phyloP scores from a whole-genome alignment of 2,797 vertebrate genomes.

The Acanthurus leucopareius region DNA sequence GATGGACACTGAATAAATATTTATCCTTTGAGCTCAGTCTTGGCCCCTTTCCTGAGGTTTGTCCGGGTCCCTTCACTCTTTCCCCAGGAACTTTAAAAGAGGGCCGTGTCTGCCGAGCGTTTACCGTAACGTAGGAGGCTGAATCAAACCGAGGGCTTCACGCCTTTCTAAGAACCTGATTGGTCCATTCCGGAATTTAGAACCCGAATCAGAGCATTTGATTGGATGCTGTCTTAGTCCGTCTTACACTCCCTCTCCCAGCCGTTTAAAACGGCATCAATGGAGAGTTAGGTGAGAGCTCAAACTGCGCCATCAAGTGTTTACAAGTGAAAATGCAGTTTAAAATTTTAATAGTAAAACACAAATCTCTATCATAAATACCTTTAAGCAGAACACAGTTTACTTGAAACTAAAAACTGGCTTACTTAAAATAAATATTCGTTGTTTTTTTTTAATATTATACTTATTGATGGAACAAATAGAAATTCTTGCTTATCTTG shows the following conservation, averaged over 20 bases:
- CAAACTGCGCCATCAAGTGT: conserved; percentile 55
- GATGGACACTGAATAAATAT: conserved; percentile 30
- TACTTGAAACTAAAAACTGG: too few species aligned
- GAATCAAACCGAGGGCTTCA: conserved; percentile 46
- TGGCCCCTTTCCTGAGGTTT: conserved; percentile 53
- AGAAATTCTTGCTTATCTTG: background rate
- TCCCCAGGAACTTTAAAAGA: conserved; percentile 84
- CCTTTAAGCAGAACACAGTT: background rate
- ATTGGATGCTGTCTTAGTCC: conserved; percentile 69
- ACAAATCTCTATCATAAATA: background rate
- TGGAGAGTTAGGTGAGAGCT: conserved; percentile 19
- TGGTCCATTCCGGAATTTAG: conserved; percentile 55
- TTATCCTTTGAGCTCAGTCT: conserved; percentile 37
- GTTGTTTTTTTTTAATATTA: background rate
- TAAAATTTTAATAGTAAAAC: background rate
- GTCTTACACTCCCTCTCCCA: conserved; percentile 49
- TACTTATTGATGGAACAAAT: background rate
- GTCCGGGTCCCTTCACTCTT: conserved; percentile 68
- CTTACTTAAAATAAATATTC: background rate
- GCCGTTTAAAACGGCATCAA: conserved; percentile 60
- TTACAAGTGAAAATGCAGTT: conserved; percentile 9
- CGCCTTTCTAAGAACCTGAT: conserved; percentile 54
- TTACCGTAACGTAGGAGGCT: conserved; percentile 64
- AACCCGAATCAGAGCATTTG: background rate
- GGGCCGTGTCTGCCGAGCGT: conserved; percentile 68